Evolutionary conservation across 2,113 vertebrate species (phyloP).

Genomic region (Todiramphus saurophagus): DNA sequence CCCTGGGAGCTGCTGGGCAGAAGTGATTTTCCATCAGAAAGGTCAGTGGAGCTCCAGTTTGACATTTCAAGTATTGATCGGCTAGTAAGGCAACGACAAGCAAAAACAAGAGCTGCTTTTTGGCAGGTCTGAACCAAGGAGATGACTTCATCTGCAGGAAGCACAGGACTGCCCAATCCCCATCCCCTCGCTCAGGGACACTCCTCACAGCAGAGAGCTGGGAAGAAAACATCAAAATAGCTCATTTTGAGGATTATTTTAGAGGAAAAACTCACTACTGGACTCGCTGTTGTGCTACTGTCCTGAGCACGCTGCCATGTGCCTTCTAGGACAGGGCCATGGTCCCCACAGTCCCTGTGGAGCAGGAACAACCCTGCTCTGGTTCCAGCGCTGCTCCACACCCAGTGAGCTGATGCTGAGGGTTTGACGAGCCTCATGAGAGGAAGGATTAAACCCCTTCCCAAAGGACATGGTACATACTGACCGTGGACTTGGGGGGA

Average conservation of each 20-base stretch:
- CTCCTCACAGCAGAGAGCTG: accelerated
- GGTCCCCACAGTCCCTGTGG: accelerated
- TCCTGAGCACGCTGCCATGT: background rate
- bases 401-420: accelerated
- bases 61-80: background rate
- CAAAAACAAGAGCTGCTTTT: background rate
- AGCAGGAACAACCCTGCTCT: background rate
- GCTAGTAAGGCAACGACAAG: background rate
- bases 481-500: background rate
- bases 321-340: background rate
- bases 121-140: background rate
- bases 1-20: background rate
- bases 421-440: background rate
- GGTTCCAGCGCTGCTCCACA: background rate
- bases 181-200: accelerated
- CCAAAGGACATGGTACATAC: accelerated
- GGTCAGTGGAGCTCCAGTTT: background rate
- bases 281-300: accelerated
- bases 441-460: background rate
- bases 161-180: background rate
- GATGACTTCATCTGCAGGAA: background rate
- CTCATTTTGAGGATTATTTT: accelerated
- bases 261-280: background rate
- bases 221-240: background rate
- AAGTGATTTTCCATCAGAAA: constrained; percentile 21